Conservation (phyloP, 2,888 invertebrate genomes). For the Flabesymbios commensalis region DNA sequence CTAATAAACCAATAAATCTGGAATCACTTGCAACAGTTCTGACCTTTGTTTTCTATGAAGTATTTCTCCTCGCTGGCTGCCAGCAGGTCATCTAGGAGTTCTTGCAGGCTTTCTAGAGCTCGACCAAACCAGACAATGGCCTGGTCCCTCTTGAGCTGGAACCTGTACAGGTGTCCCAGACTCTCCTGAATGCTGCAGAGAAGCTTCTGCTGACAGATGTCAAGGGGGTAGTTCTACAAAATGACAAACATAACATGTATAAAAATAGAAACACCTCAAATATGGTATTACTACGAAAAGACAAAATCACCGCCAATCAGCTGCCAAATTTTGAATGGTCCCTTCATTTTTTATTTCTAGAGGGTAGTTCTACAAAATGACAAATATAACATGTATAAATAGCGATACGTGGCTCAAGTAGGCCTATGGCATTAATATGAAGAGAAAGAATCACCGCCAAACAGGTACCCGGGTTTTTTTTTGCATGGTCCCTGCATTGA, state of each 20-base stretch:
- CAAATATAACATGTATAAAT: too few species aligned
- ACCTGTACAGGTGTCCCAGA: not conserved
- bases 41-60: constrained; percentile 2
- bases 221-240: not conserved
- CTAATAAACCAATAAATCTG: too few species aligned
- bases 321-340: too few species aligned
- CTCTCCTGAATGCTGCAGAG: not conserved
- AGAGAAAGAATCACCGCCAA: too few species aligned
- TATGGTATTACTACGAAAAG: too few species aligned
- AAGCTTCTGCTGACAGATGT: not conserved
- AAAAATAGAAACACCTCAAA: too few species aligned
- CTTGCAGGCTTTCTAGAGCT: not conserved
- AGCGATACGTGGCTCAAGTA: too few species aligned
- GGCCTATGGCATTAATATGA: too few species aligned
- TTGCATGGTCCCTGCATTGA: too few species aligned
- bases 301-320: too few species aligned
- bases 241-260: not conserved
- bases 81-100: not conserved
- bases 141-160: not conserved
- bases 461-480: too few species aligned
- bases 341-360: not conserved
- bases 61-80: not conserved
- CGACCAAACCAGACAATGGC: not conserved
- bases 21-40: too few species aligned
- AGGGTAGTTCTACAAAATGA: not conserved